phyloP scores from a whole-genome alignment of 2,888 invertebrate genomes.

The Rotaria magnacalcarata region DNA sequence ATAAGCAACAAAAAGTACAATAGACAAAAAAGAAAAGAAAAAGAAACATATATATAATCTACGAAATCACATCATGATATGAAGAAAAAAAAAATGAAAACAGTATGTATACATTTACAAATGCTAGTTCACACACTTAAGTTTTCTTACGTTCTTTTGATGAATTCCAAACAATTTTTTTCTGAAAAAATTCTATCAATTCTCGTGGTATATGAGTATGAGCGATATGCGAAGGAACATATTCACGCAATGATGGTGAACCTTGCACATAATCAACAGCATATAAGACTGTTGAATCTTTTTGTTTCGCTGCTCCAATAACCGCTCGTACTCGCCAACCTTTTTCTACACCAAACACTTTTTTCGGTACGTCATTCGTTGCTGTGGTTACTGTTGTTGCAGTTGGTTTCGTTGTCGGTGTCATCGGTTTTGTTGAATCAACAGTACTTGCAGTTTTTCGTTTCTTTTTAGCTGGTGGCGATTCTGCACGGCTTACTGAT shows the following conservation, averaged over 20 bases:
- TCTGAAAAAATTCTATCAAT: neutral
- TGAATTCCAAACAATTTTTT: slow-evolving; percentile 18
- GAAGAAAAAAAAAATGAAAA: neutral
- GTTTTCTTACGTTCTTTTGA: neutral
- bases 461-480: neutral
- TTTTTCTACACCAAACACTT: neutral
- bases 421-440: neutral
- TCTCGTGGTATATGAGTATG: neutral
- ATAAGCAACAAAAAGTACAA: neutral
- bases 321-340: slow-evolving; percentile 8
- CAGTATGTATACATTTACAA: slow-evolving; percentile 14
- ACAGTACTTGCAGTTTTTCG: neutral
- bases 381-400: neutral
- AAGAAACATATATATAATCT: neutral
- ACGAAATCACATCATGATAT: neutral
- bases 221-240: neutral
- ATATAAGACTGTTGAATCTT: neutral
- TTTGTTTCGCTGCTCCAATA: slow-evolving; percentile 15
- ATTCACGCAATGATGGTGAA: neutral
- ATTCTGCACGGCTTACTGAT: neutral
- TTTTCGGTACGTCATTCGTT: neutral
- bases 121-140: neutral
- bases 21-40: neutral
- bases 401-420: too few relatives aligned
- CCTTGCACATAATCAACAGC: slow-evolving; percentile 28